Percentiles rank a stretch among this genome's conserved stretches.
Evolutionary conservation across 2,888 invertebrate species (phyloP).

Genomic region (Noctua comes): DNA sequence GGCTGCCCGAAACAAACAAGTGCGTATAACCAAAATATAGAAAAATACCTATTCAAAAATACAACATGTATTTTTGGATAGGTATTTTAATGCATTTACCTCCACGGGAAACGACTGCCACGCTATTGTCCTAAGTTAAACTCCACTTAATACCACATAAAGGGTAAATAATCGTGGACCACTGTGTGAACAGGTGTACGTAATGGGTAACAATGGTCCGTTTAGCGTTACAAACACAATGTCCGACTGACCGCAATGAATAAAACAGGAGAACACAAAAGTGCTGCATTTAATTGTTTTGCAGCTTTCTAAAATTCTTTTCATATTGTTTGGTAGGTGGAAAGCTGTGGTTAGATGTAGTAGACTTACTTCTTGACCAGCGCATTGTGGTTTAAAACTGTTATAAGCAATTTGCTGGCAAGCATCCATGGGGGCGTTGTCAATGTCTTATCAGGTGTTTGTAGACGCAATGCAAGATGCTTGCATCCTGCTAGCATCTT

Average conservation of each 20-base stretch:
- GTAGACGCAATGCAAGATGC: neutral
- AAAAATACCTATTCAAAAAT: conserved; percentile 2
- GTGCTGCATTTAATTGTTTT: conserved; percentile 53
- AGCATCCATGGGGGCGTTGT: neutral
- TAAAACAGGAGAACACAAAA: conserved; percentile 41
- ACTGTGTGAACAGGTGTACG: conserved; percentile 56
- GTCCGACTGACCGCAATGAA: conserved; percentile 52
- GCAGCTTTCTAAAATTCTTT: conserved; percentile 36
- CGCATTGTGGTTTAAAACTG: neutral
- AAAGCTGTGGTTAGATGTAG: neutral
- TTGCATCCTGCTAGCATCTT: too few relatives aligned
- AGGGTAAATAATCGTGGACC: conserved; percentile 43
- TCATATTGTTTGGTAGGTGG: conserved; percentile 8
- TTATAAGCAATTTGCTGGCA: neutral
- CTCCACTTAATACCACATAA: conserved; percentile 55
- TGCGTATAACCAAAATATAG: neutral
- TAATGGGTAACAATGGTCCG: conserved; percentile 51
- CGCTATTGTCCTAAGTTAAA: conserved; percentile 49
- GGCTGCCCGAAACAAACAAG: neutral
- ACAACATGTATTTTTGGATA: too few relatives aligned
- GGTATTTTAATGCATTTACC: neutral
- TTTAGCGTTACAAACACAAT: conserved; percentile 55
- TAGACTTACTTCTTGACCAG: neutral
- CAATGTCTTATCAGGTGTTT: neutral
- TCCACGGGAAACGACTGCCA: conserved; percentile 1